Percentiles rank a stretch among this genome's conserved stretches.
These are phyloP conservation scores for Vulpes ferrilata DNA, from an alignment of 2,113 vertebrate genomes.

Conservation along the genomic window DNA sequence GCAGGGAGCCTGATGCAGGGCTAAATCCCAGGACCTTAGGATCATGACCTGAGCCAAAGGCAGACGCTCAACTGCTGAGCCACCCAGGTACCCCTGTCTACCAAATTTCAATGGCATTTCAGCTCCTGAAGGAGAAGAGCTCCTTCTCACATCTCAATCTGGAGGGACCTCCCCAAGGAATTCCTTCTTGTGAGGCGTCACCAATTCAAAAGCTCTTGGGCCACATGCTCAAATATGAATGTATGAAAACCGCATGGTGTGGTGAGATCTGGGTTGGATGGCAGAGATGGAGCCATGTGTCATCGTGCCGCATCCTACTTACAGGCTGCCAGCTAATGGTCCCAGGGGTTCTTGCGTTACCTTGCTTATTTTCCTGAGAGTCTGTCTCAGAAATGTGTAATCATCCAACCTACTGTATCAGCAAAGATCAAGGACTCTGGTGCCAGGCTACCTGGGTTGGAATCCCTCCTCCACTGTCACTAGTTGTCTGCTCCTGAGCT, in stretches of 20 bases:
- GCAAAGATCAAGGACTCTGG: neutral
- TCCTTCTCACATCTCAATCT: neutral
- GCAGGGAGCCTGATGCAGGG: too few relatives aligned
- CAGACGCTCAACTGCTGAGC: too few relatives aligned
- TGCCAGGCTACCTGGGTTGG: neutral
- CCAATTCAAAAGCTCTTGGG: neutral
- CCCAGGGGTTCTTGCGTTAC: neutral
- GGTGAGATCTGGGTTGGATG: too few relatives aligned
- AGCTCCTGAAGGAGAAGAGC: neutral
- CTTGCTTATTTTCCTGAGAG: neutral
- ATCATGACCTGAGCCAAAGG: too few relatives aligned
- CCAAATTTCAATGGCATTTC: neutral
- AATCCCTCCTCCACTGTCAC: fast-evolving
- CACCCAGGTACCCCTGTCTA: neutral
- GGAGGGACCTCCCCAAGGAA: neutral
- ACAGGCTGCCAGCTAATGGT: fast-evolving
- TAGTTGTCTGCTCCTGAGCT: neutral
- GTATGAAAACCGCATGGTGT: neutral
- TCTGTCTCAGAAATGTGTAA: neutral
- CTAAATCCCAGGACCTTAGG: too few relatives aligned
- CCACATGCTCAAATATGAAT: neutral
- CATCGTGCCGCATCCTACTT: fast-evolving
- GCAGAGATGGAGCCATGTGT: neutral
- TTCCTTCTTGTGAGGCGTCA: neutral
- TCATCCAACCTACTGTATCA: fast-evolving